Base-by-base conservation (phyloP, 2,113 vertebrate species). In the Mugil cephalus region DNA sequence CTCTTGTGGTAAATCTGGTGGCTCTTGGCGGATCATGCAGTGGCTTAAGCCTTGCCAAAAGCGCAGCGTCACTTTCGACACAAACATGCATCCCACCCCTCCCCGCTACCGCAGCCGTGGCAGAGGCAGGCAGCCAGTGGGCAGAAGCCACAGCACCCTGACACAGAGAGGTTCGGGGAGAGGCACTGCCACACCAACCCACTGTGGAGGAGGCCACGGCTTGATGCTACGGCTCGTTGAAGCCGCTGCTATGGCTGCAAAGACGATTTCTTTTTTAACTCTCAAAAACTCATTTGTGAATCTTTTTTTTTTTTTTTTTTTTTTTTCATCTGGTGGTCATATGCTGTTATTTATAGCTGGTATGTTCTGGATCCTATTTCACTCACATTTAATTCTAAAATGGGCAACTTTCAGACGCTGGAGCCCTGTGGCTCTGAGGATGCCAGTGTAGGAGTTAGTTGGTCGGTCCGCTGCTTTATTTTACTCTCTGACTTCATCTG, bases 1-100 rank as follows among this genome's bases (percentile, higher is more conserved):
- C 74, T 86, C 83, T 84, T 84, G 91, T 79, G 87, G 90, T 90
- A 59, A 85, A 84, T 76, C 24, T 85, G 47, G 78, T 85, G 76
- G 67, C 74, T 83, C 55, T 80, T 76, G 77, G 52, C 36, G 30
- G 75, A 78, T 87, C 82, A 51, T 19, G 21, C 85, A 80, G 87
- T 38, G 66, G 80, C 59, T 85, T 30, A n/a, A 35, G 77, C 80
- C 56, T 1, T 85, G 79, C 82, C 85, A 88, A 80, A 69, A 85
- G 74, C 50, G 51, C 86, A 82, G 77, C 71, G 68, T 88, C 88
- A 88, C 84, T 85, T 85, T 82, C 45, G 73, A 82, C 80, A 71
- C 83, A 89, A 92, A 79, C 87, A 77, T 65, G 42, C 70, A 69
- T 65, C 68, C 77, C 56, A 78, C 75, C 83, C 84, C 63, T 84